A percentile compares a stretch with the other conserved stretches of the same genome.
These are phyloP conservation scores for Brachyrhaphis roseni DNA, from an alignment of 2,797 vertebrate species.

Conservation along the genomic window DNA sequence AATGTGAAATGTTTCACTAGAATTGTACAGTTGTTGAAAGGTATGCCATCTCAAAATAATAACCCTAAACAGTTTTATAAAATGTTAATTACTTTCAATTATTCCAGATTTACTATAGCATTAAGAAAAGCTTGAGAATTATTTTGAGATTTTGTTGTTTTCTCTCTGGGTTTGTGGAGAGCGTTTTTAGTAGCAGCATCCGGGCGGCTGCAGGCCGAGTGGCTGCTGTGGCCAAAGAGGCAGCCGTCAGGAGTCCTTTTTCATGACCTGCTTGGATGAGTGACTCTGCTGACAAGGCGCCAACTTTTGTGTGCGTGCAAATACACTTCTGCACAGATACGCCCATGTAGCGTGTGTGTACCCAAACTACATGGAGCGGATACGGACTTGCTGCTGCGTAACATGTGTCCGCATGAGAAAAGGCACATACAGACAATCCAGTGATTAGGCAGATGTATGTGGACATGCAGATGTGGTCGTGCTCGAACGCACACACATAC, in stretches of 20 bases:
- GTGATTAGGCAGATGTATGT: conserved; percentile 30
- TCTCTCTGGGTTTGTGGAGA: conserved; percentile 62
- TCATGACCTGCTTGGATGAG: conserved; percentile 75
- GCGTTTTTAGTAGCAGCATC: conserved; percentile 70
- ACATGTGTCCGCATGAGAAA: conserved; percentile 18
- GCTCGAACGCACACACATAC: conserved; percentile 12
- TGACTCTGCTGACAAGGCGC: conserved; percentile 68
- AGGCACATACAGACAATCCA: conserved; percentile 22
- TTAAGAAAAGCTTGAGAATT: conserved; percentile 60
- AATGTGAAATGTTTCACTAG: background rate
- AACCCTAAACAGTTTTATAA: background rate
- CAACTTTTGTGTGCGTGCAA: conserved; percentile 46
- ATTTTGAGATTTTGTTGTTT: conserved; percentile 62
- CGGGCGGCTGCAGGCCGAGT: conserved; percentile 66
- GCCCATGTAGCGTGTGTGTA: conserved; percentile 38
- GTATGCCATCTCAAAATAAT: background rate
- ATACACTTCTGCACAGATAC: conserved; percentile 53
- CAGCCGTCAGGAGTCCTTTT: conserved; percentile 70
- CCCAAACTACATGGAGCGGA: conserved; percentile 6
- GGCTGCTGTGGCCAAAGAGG: conserved; percentile 61
- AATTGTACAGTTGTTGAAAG: background rate
- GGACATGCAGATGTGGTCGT: conserved; percentile 12
- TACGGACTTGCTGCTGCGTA: conserved; percentile 15
- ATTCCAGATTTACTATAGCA: conserved; percentile 24
- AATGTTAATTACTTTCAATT: conserved; percentile 7